Evolutionary conservation across 2,113 vertebrate species (phyloP).

Genomic region (Cryptomyrus ogoouensis): DNA sequence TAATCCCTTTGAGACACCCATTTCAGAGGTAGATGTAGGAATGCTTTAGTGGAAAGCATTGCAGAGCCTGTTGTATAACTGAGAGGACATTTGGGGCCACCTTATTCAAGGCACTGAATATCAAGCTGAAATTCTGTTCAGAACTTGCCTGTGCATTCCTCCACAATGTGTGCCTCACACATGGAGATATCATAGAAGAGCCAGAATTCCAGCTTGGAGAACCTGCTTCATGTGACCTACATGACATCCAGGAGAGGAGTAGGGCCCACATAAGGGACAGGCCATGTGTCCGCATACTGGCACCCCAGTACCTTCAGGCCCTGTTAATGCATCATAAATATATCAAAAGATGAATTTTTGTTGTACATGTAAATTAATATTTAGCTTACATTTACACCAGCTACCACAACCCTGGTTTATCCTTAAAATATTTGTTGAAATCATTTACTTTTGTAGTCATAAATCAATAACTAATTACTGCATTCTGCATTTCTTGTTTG

Average conservation of each 20-base stretch:
- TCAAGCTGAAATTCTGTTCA: not conserved
- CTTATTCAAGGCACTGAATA: not conserved
- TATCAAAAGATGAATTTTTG: not conserved
- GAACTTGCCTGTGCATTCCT: too few species aligned
- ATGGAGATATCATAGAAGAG: too few species aligned
- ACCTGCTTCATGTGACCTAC: too few species aligned
- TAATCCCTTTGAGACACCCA: not conserved
- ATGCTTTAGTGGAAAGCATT: not conserved
- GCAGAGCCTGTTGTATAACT: not conserved
- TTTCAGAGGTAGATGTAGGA: not conserved
- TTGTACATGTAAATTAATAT: not conserved
- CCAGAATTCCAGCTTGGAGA: too few species aligned
- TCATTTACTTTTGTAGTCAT: not conserved
- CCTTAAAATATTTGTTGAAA: not conserved
- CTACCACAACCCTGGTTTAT: not conserved
- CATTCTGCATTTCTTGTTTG: not conserved
- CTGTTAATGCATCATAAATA: not conserved
- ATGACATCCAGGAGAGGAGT: too few species aligned
- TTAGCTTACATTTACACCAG: not conserved
- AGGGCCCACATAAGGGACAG: too few species aligned
- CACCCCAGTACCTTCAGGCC: not conserved
- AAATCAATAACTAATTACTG: not conserved
- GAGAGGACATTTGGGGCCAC: not conserved
- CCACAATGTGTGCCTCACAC: too few species aligned
- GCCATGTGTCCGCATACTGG: too few species aligned